These are phyloP conservation scores for Bedellia somnulentella DNA, from an alignment of 2,888 invertebrate genomes.

Conservation along the genomic window DNA sequence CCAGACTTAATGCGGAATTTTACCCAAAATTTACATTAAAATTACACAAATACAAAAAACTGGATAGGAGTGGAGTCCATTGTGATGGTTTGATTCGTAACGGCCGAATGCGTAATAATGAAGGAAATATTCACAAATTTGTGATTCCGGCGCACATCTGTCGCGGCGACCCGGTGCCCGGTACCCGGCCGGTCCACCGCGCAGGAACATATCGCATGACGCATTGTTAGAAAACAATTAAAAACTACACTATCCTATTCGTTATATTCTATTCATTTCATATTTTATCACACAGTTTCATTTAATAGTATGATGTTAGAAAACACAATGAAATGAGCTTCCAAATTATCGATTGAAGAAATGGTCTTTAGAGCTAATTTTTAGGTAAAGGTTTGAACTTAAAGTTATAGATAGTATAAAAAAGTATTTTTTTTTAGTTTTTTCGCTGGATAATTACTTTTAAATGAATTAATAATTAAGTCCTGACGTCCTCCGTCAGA, in stretches of 20 bases:
- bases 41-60: constrained; percentile 45
- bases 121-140: constrained; percentile 58
- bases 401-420: no score
- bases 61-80: constrained; percentile 45
- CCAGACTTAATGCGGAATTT: constrained; percentile 42
- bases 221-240: constrained; percentile 12
- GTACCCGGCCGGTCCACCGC: constrained; percentile 15
- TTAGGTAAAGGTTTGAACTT: no score
- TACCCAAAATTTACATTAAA: constrained; percentile 53
- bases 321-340: no score
- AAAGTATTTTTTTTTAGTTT: no score
- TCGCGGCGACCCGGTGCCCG: background rate
- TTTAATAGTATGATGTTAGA: background rate
- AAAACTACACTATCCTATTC: background rate
- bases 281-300: background rate
- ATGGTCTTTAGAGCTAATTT: no score
- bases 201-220: constrained; percentile 42
- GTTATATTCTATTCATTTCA: background rate
- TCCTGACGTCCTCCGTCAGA: no score
- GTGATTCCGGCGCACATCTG: constrained; percentile 26
- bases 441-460: no score
- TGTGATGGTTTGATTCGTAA: constrained; percentile 58
- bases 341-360: no score
- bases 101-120: constrained; percentile 54
- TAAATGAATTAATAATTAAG: no score